Evolutionary conservation across 2,888 invertebrate genomes (phyloP).

Genomic region (Diarsia rubi): DNA sequence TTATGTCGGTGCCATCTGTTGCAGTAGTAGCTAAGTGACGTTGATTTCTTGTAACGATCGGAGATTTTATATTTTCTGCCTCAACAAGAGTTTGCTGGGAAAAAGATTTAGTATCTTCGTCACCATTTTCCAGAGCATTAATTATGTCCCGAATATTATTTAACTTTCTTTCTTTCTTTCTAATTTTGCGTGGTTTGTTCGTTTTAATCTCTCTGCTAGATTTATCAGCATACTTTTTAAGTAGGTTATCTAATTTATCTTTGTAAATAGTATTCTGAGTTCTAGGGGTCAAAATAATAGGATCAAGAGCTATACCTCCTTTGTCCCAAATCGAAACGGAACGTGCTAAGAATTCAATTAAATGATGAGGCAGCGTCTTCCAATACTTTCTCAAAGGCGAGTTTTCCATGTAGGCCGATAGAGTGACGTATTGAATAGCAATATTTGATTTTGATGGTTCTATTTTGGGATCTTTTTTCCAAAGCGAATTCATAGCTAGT

Average conservation of each 20-base stretch:
- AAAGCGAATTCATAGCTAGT: conserved; percentile 80
- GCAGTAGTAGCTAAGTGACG: conserved; percentile 44
- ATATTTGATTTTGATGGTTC: conserved; percentile 68
- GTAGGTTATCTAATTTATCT: conserved; percentile 76
- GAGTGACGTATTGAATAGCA: conserved; percentile 73
- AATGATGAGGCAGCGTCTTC: conserved; percentile 76
- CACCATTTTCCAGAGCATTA: conserved; percentile 77
- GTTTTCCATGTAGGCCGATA: conserved; percentile 78
- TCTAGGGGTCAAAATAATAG: conserved; percentile 78
- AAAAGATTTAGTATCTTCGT: conserved; percentile 57
- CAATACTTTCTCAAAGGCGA: conserved; percentile 82
- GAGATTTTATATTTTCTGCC: conserved; percentile 73
- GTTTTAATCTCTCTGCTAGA: conserved; percentile 48
- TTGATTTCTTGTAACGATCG: conserved; percentile 36
- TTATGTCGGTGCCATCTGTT: conserved; percentile 13
- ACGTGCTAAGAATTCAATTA: conserved; percentile 80
- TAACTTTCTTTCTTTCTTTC: conserved; percentile 70
- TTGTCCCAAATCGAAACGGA: conserved; percentile 85
- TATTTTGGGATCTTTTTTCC: conserved; percentile 67
- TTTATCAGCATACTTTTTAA: conserved; percentile 71
- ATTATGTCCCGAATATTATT: conserved; percentile 87
- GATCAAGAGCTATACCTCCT: conserved; percentile 85
- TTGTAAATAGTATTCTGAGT: conserved; percentile 75
- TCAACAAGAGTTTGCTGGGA: conserved; percentile 74
- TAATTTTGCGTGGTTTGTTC: conserved; percentile 23